Conservation (phyloP, 2,113 vertebrate genomes). For the Channa argus region DNA sequence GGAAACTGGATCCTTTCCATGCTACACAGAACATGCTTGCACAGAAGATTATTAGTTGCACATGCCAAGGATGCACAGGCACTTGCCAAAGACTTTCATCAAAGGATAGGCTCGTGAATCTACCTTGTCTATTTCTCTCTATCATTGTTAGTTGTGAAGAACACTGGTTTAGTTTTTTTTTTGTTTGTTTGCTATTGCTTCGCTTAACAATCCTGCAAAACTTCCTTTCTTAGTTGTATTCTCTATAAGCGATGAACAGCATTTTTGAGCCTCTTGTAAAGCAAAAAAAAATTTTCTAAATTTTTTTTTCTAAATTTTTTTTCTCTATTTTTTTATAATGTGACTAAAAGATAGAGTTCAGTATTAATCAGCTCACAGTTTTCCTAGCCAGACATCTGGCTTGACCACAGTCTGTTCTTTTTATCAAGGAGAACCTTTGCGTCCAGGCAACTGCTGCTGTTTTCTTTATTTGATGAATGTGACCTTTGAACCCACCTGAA, state of each 20-base stretch:
- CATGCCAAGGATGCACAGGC: slow-evolving; percentile 56
- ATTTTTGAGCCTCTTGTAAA: too few relatives aligned
- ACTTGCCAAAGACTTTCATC: slow-evolving; percentile 48
- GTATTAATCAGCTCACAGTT: slow-evolving; percentile 23
- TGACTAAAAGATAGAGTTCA: too few relatives aligned
- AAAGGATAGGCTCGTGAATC: slow-evolving; percentile 32
- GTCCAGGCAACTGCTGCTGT: slow-evolving; percentile 9
- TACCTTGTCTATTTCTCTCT: slow-evolving; percentile 6
- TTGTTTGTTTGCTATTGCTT: too few relatives aligned
- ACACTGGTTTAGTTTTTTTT: background rate
- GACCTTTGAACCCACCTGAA: slow-evolving; percentile 88
- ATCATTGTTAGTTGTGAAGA: background rate
- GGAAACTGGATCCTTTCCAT: slow-evolving; percentile 55
- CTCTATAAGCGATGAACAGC: too few relatives aligned
- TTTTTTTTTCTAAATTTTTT: too few relatives aligned
- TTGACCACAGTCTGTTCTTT: slow-evolving; percentile 13
- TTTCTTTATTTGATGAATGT: slow-evolving; percentile 11
- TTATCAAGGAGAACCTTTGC: slow-evolving; percentile 51
- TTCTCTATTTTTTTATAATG: too few relatives aligned
- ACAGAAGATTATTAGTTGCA: slow-evolving; percentile 33
- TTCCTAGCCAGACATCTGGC: slow-evolving; percentile 30
- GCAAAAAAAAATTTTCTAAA: too few relatives aligned
- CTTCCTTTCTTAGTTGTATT: background rate
- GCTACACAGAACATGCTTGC: slow-evolving; percentile 33
- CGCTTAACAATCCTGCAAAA: slow-evolving; percentile 3